These are phyloP conservation scores for Octopus sinensis DNA, from an alignment of 1,140 invertebrate species.

Conservation along the genomic window DNA sequence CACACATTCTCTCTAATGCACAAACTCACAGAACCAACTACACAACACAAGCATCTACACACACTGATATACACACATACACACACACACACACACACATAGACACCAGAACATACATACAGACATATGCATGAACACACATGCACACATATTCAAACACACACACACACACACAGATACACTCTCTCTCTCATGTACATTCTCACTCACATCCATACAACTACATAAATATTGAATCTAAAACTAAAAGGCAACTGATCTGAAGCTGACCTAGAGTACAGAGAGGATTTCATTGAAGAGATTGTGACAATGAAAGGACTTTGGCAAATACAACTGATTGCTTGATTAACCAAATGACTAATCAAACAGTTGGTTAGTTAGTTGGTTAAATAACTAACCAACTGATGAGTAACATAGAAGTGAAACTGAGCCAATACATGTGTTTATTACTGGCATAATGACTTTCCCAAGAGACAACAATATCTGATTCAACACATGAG, in stretches of 20 bases:
- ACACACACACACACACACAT: neutral
- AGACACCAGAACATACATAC: neutral
- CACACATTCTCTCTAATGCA: no score
- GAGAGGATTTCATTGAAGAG: neutral
- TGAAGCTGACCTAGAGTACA: neutral
- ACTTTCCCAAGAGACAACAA: no score
- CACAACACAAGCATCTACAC: neutral
- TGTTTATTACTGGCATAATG: no score
- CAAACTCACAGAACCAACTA: neutral
- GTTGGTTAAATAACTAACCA: no score
- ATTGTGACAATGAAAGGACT: neutral
- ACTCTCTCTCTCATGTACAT: neutral
- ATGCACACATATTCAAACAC: neutral
- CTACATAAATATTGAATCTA: neutral
- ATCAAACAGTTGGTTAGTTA: no score
- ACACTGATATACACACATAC: neutral
- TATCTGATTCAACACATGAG: no score
- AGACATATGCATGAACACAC: neutral
- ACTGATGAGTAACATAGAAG: no score
- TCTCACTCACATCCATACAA: neutral
- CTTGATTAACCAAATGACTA: neutral
- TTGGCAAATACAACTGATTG: neutral
- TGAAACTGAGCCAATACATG: no score
- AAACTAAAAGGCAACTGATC: neutral
- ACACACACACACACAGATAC: neutral